Base-by-base conservation (phyloP, 1,140 invertebrate genomes). In the Philotrypesis tridentata region DNA sequence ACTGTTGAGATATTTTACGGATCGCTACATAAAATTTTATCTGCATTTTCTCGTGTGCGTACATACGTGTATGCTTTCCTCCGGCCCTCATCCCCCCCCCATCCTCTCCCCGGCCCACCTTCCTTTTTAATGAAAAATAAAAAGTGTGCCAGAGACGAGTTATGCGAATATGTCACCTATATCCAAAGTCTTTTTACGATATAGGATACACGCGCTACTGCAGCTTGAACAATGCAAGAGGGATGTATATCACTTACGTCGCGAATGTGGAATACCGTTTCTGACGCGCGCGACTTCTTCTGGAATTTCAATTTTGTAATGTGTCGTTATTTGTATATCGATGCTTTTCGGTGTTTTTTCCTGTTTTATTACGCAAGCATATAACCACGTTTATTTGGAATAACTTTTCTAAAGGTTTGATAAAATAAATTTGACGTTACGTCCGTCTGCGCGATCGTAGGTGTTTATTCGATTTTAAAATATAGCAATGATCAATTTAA, bases 11-110 rank as follows among this genome's bases (percentile, higher is more conserved):
- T 65, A 73, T 73, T 73, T 70, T 79, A 70, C 43, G 27, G 21
- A 79, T 79, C 21, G 74, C 74, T 70, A 71, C 67, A n/a, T 55
- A 55, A 60, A 70, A 79, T 55, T 79, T 65, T 72, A 71, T 29
- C 48, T 72, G 48, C 48, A 17, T 55, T 55, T 21, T 17, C 48
- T 55, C 48, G 48, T 55, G 21, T 55, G 14, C 43, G 48, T n/a
- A 55, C 21, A 3, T 55, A 21, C 33, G n/a, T n/a, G 14, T 43
- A 71, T 71, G 23, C 17, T 60, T 72, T 63, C 61, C 27, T n/a
- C n/a, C n/a, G n/a, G n/a, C n/a, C n/a, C n/a, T n/a, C n/a, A n/a
- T n/a, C n/a, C n/a, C n/a, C n/a, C n/a, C n/a, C n/a, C n/a, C n/a
- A n/a, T n/a, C n/a, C n/a, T n/a, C n/a, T n/a, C n/a, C n/a, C n/a